Conservation (phyloP, 2,888 invertebrate species). For the Drosophila testacea region DNA sequence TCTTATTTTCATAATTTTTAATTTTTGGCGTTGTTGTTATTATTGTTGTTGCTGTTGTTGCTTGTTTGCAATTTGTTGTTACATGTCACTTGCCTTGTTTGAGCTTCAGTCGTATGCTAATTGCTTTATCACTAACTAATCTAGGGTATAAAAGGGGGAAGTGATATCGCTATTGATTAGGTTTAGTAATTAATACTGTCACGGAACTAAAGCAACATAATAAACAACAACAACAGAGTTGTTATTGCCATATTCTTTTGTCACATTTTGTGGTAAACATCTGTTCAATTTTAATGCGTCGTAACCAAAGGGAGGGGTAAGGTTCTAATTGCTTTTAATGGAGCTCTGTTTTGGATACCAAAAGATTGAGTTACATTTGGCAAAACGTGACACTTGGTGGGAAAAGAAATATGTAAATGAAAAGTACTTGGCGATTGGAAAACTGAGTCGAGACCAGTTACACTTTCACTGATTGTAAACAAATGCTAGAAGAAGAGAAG, state of each 20-base stretch:
- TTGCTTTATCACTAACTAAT: conserved; percentile 30
- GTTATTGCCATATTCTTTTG: conserved; percentile 12
- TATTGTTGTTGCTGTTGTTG: conserved; percentile 26
- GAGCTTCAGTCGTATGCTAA: conserved; percentile 49
- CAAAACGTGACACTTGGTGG: conserved; percentile 17
- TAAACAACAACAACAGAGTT: conserved; percentile 2
- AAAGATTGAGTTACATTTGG: conserved; percentile 4
- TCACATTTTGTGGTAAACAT: conserved; percentile 44
- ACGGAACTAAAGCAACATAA: conserved; percentile 4
- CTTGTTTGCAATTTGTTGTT: conserved; percentile 53
- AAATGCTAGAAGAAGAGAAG: not conserved
- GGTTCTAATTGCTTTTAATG: conserved; percentile 7
- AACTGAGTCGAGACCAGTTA: conserved; percentile 9
- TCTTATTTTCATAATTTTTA: conserved; percentile 14
- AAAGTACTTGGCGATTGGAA: not conserved
- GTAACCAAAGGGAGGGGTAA: not conserved
- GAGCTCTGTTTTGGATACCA: not conserved
- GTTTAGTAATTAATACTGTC: conserved; percentile 63
- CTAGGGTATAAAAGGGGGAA: not conserved
- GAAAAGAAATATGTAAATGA: not conserved
- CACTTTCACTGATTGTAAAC: conserved; percentile 15
- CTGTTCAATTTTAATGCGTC: conserved; percentile 31
- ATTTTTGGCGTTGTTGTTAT: conserved; percentile 12
- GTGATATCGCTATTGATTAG: conserved; percentile 21
- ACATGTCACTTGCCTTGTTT: conserved; percentile 52